These are phyloP conservation scores for Melospiza georgiana DNA, from an alignment of 2,113 vertebrate species.

Conservation along the genomic window DNA sequence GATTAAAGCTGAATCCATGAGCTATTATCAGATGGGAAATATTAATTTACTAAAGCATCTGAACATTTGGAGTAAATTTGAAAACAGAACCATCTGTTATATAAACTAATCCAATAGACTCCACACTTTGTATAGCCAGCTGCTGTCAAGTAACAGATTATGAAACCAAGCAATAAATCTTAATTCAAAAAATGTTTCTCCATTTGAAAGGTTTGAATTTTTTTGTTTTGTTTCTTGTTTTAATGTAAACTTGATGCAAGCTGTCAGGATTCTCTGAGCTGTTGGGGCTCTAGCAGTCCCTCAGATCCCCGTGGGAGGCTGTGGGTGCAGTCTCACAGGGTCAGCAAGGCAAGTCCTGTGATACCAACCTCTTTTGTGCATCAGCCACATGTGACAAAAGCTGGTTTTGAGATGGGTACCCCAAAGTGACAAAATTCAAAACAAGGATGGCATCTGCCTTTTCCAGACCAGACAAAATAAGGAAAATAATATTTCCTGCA, in stretches of 20 bases:
- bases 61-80: slow-evolving; percentile 78
- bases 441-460: background rate
- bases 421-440: background rate
- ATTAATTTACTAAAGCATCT: slow-evolving; percentile 72
- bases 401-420: background rate
- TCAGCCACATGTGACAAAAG: background rate
- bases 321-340: background rate
- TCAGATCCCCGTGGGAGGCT: background rate
- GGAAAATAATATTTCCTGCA: background rate
- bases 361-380: background rate
- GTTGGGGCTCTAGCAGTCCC: background rate
- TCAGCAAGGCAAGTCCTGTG: background rate
- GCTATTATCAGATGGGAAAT: slow-evolving; percentile 73
- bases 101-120: slow-evolving; percentile 71
- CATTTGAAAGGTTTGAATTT: slow-evolving; percentile 47
- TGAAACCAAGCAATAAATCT: slow-evolving; percentile 73
- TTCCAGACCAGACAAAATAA: background rate
- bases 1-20: slow-evolving; percentile 55
- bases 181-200: slow-evolving; percentile 48
- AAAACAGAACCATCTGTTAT: slow-evolving; percentile 80
- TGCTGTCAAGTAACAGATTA: slow-evolving; percentile 72
- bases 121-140: slow-evolving; percentile 67
- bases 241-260: slow-evolving; percentile 66
- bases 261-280: slow-evolving; percentile 14
- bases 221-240: slow-evolving; percentile 45